Evolutionary conservation across 2,113 vertebrate species (phyloP).

Genomic region (Embiotoca jacksoni): DNA sequence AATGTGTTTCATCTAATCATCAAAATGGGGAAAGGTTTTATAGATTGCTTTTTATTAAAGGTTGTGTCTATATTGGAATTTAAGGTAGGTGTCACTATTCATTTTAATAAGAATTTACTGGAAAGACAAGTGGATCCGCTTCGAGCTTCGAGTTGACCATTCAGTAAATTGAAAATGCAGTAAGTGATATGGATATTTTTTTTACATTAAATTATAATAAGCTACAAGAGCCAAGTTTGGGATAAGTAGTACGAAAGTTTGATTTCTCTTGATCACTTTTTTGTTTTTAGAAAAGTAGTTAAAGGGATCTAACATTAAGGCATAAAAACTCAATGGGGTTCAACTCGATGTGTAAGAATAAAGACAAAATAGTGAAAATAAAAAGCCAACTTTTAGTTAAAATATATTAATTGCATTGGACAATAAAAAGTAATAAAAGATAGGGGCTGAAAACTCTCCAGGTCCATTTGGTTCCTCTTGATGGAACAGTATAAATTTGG

Average conservation of each 20-base stretch:
- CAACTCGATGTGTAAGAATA: neutral
- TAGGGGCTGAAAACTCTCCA: neutral
- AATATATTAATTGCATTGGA: neutral
- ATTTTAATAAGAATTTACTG: too few species aligned
- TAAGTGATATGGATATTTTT: too few species aligned
- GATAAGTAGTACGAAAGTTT: constrained; percentile 7
- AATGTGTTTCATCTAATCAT: constrained; percentile 2
- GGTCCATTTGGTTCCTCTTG: neutral
- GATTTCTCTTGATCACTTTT: constrained; percentile 14
- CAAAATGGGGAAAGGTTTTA: neutral
- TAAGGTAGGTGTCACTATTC: too few species aligned
- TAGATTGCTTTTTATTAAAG: neutral
- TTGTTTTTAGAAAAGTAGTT: constrained; percentile 26
- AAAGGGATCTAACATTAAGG: neutral
- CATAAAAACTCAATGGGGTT: neutral
- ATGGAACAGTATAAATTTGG: neutral
- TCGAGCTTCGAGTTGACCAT: too few species aligned
- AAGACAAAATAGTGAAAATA: neutral
- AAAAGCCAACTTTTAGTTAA: neutral
- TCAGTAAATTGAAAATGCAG: too few species aligned
- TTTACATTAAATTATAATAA: too few species aligned
- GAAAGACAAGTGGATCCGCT: too few species aligned
- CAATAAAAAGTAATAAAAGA: neutral
- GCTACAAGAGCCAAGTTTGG: too few species aligned
- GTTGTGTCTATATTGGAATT: neutral